phyloP scores from a whole-genome alignment of 2,797 vertebrate species.

The Holocentrus rufus region DNA sequence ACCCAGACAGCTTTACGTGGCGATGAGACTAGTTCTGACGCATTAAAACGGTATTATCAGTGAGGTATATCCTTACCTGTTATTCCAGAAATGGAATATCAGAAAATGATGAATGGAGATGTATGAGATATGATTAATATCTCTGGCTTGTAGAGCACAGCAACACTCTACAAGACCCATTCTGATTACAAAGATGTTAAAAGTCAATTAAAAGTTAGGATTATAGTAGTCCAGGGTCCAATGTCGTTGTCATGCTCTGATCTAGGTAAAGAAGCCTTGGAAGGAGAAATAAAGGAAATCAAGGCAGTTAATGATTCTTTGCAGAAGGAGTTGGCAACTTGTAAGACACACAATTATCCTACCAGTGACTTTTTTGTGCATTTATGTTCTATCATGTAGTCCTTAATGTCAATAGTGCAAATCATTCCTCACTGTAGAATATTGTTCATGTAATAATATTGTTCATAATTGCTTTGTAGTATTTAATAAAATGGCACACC shows the following conservation, averaged over 20 bases:
- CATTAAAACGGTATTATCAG: neutral
- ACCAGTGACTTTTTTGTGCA: no score
- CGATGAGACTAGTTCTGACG: accelerated
- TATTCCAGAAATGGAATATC: conserved; percentile 78
- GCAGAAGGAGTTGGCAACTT: conserved; percentile 60
- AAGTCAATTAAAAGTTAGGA: no score
- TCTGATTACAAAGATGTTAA: conserved; percentile 45
- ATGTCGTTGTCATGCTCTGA: neutral
- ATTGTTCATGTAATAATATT: no score
- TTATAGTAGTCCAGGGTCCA: no score
- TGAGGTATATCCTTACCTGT: conserved; percentile 92
- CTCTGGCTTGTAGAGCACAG: conserved; percentile 66
- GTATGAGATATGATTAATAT: conserved; percentile 79
- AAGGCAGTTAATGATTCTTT: conserved; percentile 35
- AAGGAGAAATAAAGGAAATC: conserved; percentile 63
- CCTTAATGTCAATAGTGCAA: no score
- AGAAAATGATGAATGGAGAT: conserved; percentile 76
- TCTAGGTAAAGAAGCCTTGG: conserved; percentile 48
- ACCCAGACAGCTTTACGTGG: neutral
- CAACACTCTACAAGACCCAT: conserved; percentile 68
- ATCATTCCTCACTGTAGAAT: no score
- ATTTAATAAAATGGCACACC: no score
- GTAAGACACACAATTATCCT: conserved; percentile 65
- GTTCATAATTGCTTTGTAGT: no score
- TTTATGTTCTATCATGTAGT: no score